Evolutionary conservation across 2,888 invertebrate species (phyloP).

Genomic region (Philereme transversata): DNA sequence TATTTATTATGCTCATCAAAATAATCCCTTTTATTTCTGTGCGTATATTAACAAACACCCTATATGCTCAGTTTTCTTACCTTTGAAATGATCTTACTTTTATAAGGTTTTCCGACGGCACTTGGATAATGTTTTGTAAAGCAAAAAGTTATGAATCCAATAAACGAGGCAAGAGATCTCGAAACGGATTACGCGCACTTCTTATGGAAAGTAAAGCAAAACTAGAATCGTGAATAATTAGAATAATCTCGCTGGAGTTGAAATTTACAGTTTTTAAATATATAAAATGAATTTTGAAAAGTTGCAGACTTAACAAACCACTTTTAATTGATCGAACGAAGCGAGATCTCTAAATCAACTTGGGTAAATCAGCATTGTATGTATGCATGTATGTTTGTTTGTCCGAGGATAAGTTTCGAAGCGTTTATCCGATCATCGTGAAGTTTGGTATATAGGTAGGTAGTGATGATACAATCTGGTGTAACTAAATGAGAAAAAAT

Average conservation of each 20-base stretch:
- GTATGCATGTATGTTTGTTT: too few species aligned
- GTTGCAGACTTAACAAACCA: neutral
- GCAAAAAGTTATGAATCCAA: conserved; percentile 13
- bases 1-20: too few species aligned
- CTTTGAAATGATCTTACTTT: neutral
- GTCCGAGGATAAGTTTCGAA: too few species aligned
- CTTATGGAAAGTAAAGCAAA: conserved; percentile 42
- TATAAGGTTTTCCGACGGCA: neutral
- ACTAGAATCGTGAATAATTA: conserved; percentile 54
- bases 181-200: conserved; percentile 49
- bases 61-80: neutral
- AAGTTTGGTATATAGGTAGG: too few species aligned
- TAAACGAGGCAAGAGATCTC: conserved; percentile 34
- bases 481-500: too few species aligned
- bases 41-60: too few species aligned
- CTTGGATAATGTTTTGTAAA: neutral
- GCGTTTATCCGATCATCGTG: too few species aligned
- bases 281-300: neutral
- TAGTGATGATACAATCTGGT: too few species aligned
- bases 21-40: too few species aligned
- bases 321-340: too few species aligned
- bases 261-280: conserved; percentile 12
- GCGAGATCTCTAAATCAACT: too few species aligned
- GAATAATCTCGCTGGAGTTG: conserved; percentile 25
- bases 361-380: too few species aligned